Percentiles rank a stretch among this genome's conserved stretches.
phyloP scores from a whole-genome alignment of 1,140 invertebrate species.

The Drosophila ficusphila region DNA sequence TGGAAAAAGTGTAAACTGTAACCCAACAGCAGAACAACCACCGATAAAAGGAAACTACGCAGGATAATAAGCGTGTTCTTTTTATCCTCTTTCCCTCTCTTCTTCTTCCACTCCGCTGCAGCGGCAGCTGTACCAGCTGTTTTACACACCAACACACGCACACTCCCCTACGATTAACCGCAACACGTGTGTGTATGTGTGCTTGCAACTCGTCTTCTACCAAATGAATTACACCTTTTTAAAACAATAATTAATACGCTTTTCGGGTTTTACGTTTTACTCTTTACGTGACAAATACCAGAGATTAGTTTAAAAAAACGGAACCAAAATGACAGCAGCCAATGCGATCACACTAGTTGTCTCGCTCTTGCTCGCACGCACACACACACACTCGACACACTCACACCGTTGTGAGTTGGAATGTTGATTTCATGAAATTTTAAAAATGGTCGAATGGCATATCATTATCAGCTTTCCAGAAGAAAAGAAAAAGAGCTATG shows the following conservation, averaged over 20 bases:
- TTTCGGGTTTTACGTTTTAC: conserved; percentile 41
- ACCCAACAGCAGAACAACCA: conserved; percentile 58
- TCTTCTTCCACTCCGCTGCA: conserved; percentile 15
- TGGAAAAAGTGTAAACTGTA: conserved; percentile 39
- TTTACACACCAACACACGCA: conserved; percentile 33
- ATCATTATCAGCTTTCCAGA: conserved; percentile 62
- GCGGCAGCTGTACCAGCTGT: conserved; percentile 74
- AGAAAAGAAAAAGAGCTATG: conserved; percentile 7
- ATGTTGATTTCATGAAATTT: conserved; percentile 82
- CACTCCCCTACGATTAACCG: conserved; percentile 28
- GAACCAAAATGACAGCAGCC: conserved; percentile 66
- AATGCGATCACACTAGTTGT: conserved; percentile 63
- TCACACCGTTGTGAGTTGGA: conserved; percentile 69
- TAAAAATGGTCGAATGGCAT: conserved; percentile 79
- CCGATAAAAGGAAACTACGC: conserved; percentile 39
- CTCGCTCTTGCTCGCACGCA: conserved; percentile 48
- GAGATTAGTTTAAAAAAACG: conserved; percentile 63
- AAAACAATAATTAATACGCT: conserved; percentile 17
- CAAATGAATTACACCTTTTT: conserved; percentile 20
- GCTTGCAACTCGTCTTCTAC: background rate
- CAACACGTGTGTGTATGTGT: conserved; percentile 25
- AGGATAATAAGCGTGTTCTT: conserved; percentile 44
- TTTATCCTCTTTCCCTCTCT: background rate
- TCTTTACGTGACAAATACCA: conserved; percentile 68
- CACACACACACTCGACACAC: conserved; percentile 21